These are phyloP conservation scores for Thalpophila matura DNA, from an alignment of 2,888 invertebrate species.

Conservation along the genomic window DNA sequence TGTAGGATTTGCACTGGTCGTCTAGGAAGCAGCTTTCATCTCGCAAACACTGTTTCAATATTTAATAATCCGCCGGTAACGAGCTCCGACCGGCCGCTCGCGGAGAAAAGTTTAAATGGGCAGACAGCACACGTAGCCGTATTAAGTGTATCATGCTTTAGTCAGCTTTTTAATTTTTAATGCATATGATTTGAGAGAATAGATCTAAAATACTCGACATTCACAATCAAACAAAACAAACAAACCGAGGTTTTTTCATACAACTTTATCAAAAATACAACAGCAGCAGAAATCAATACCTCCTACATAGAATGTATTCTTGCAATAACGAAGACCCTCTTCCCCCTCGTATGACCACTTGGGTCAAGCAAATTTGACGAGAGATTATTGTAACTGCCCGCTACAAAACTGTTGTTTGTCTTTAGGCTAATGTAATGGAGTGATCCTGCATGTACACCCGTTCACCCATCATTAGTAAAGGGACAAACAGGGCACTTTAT, in stretches of 20 bases:
- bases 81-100: slow-evolving; percentile 76
- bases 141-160: slow-evolving; percentile 39
- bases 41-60: slow-evolving; percentile 87
- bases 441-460: slow-evolving; percentile 65
- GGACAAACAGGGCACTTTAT: slow-evolving; percentile 44
- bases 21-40: slow-evolving; percentile 86
- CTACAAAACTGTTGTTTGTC: slow-evolving; percentile 79
- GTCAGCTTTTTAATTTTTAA: slow-evolving; percentile 38
- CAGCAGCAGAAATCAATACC: slow-evolving; percentile 6
- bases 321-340: slow-evolving; percentile 34
- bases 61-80: slow-evolving; percentile 90
- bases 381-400: slow-evolving; percentile 84
- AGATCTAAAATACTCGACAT: slow-evolving; percentile 10
- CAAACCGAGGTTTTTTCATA: too few species aligned
- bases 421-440: slow-evolving; percentile 84
- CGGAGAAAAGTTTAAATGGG: slow-evolving; percentile 89
- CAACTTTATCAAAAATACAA: slow-evolving; percentile 3
- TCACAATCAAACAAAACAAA: too few species aligned
- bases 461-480: slow-evolving; percentile 71
- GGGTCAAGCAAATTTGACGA: slow-evolving; percentile 85
- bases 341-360: slow-evolving; percentile 36
- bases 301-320: too few species aligned
- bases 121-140: slow-evolving; percentile 66
- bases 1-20: slow-evolving; percentile 76
- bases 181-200: neutral